Evolutionary conservation across 1,140 invertebrate genomes (phyloP).

Genomic region (Eubasilissa regina): DNA sequence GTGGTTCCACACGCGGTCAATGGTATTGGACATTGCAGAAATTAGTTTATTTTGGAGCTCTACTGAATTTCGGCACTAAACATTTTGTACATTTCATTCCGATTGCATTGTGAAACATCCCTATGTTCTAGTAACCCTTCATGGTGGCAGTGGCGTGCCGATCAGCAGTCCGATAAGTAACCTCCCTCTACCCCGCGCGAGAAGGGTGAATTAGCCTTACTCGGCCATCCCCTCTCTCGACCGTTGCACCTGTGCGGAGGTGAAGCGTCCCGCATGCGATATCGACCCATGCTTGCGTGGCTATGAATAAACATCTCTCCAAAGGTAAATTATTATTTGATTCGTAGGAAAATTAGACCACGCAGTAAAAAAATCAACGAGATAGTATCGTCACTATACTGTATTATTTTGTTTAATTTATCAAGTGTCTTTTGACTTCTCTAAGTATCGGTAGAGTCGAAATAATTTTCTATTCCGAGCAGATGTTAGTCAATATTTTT

Average conservation of each 20-base stretch:
- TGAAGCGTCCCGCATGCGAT: slow-evolving; percentile 20
- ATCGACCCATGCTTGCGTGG: slow-evolving; percentile 22
- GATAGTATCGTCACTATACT: no score
- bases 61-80: no score
- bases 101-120: slow-evolving; percentile 16
- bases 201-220: slow-evolving; percentile 22
- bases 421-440: no score
- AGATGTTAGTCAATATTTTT: no score
- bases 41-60: no score
- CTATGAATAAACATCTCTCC: background rate
- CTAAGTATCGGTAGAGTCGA: no score
- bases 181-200: background rate
- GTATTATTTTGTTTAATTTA: no score
- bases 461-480: no score
- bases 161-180: slow-evolving; percentile 24
- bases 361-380: background rate
- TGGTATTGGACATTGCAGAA: no score
- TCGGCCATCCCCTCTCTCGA: background rate
- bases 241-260: slow-evolving; percentile 24
- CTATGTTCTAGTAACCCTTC: background rate
- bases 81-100: background rate
- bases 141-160: slow-evolving; percentile 27
- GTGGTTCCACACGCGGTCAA: no score
- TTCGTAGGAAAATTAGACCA: background rate
- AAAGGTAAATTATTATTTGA: background rate